Base-by-base conservation (phyloP, 2,113 vertebrate genomes). In the Sterrhoptilus dennistouni region DNA sequence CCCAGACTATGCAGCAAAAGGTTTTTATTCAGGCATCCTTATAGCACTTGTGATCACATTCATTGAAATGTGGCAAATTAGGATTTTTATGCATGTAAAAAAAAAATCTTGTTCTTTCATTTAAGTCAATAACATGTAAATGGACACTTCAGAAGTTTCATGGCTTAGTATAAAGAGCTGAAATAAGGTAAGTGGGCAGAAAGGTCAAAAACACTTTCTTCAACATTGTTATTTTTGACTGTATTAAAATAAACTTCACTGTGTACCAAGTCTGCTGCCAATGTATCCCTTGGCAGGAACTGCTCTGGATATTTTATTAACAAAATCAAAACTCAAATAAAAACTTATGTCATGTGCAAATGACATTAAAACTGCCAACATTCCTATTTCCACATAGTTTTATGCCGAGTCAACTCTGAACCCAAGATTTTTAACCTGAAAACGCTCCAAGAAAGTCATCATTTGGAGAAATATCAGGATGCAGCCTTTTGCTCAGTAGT, bases 1-100 rank as follows among this genome's bases (percentile, higher is more conserved):
- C 27, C 64, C 74, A 66, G 66, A 80, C 24, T 64, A 6, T 1
- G 11, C 33, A 70, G 40, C n/a, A 45, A n/a, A 66, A 27, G 8
- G 20, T 36, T 42, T 89, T 89, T 52, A n/a, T 44, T 36, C 12
- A 56, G 52, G 16, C 22, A 83, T 70, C 68, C 36, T 83, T 52
- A 33, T 5, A 14, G 29, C 8, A 18, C 16, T 23, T 0, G 0
- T 8, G 35, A 50, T 31, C 66, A 19, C 7, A 18, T 63, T 89
- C 24, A 40, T 11, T 70, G 28, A 87, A 74, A 77, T 50, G 9
- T 31, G 29, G 5, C 19, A 63, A 63, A 40, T 38, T 57, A 21
- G 27, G 9, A 40, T 52, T 89, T 83, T 59, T 60, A 36, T 63
- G 21, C 15, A 49, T 27, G 28, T 49, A 87, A 81, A 87, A 81